phyloP scores from a whole-genome alignment of 2,888 invertebrate genomes.

The Agrotis exclamationis region DNA sequence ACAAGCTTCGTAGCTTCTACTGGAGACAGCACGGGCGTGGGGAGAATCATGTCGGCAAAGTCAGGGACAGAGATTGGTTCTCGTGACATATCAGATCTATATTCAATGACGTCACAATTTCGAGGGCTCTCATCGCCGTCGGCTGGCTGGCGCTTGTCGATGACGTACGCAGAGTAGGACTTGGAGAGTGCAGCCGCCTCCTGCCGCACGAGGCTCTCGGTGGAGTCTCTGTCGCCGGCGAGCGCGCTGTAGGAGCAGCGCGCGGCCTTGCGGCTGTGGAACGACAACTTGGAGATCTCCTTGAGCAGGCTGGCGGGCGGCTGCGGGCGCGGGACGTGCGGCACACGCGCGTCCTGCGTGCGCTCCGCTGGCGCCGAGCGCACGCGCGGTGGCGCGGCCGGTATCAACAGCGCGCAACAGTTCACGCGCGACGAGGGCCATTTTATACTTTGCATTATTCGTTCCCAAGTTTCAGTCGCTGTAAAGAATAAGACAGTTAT shows the following conservation, averaged over 20 bases:
- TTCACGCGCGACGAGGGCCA: conserved; percentile 94
- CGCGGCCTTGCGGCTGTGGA: conserved; percentile 93
- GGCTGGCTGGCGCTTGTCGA: conserved; percentile 84
- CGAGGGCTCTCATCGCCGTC: conserved; percentile 74
- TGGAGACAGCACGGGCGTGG: conserved; percentile 93
- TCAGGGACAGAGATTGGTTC: conserved; percentile 95
- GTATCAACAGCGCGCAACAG: conserved; percentile 92
- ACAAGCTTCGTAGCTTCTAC: conserved; percentile 93
- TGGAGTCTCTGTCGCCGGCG: conserved; percentile 92
- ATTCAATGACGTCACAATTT: conserved; percentile 77
- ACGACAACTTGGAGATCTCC: conserved; percentile 94
- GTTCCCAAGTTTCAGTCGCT: conserved; percentile 95
- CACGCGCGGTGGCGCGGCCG: conserved; percentile 80
- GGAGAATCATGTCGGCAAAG: conserved; percentile 92
- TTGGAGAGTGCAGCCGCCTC: conserved; percentile 85
- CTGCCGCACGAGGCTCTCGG: conserved; percentile 91
- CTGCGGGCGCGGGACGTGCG: conserved; percentile 32
- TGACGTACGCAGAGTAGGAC: conserved; percentile 91
- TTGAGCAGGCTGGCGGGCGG: conserved; percentile 86
- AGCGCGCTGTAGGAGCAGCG: conserved; percentile 94
- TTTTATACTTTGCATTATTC: conserved; percentile 92
- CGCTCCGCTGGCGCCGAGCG: conserved; percentile 81
- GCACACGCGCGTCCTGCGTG: conserved; percentile 85
- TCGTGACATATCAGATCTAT: conserved; percentile 88
- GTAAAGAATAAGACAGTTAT: neutral